A percentile compares a stretch with the other conserved stretches of the same genome.
Conservation (phyloP, 2,113 vertebrate genomes). For the Eclectus roratus region DNA sequence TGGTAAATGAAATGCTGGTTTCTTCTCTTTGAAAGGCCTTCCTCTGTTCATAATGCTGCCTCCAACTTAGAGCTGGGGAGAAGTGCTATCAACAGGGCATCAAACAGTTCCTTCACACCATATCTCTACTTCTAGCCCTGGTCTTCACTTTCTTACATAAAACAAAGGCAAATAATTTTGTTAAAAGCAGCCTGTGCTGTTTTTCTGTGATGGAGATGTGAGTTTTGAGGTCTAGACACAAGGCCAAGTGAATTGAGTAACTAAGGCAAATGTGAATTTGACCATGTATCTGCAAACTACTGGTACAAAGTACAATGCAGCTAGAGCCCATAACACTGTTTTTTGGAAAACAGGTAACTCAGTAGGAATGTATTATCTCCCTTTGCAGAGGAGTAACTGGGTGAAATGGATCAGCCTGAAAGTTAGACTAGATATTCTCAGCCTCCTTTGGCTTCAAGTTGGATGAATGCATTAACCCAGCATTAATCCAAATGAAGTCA, state of each 20-base stretch:
- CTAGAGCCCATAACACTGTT: neutral
- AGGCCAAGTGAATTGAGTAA: neutral
- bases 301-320: neutral
- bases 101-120: fast-evolving
- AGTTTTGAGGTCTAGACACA: neutral
- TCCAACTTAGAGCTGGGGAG: neutral
- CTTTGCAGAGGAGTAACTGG: neutral
- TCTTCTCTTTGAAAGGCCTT: neutral
- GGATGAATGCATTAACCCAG: neutral
- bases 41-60: neutral
- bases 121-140: neutral
- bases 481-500: neutral
- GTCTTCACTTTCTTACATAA: neutral
- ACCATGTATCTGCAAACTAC: neutral
- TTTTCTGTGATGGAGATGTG: neutral
- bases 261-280: neutral
- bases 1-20: neutral
- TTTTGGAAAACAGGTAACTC: neutral
- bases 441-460: neutral
- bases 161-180: neutral
- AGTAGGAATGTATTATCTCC: neutral
- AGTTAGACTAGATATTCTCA: neutral
- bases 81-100: neutral
- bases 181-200: neutral
- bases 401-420: neutral